A percentile compares a stretch with the other conserved stretches of the same genome.
phyloP scores from a whole-genome alignment of 2,888 invertebrate species.

The Watsonalla cultraria region DNA sequence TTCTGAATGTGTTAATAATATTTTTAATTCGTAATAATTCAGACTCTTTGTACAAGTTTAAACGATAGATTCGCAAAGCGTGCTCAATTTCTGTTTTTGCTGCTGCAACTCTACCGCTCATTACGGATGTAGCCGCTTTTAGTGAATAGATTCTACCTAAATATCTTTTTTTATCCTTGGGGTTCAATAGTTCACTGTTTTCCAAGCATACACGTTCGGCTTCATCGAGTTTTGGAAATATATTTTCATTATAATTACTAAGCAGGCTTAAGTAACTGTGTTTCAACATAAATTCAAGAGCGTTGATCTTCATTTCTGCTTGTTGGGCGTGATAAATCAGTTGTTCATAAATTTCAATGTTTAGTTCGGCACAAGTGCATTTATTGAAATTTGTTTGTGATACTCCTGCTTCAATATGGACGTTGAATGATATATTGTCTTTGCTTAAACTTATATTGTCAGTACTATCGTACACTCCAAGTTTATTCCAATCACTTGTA shows the following conservation, averaged over 20 bases:
- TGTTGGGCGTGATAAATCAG: slow-evolving; percentile 58
- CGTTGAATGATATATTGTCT: slow-evolving; percentile 28
- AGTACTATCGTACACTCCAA: slow-evolving; percentile 54
- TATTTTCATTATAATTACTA: slow-evolving; percentile 40
- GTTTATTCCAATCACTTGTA: slow-evolving; percentile 50
- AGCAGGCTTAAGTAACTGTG: slow-evolving; percentile 50
- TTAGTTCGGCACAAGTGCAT: slow-evolving; percentile 62
- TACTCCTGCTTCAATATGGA: slow-evolving; percentile 53
- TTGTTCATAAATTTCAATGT: slow-evolving; percentile 57
- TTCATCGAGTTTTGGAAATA: slow-evolving; percentile 46
- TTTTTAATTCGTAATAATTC: slow-evolving; percentile 39
- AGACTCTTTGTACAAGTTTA: slow-evolving; percentile 48
- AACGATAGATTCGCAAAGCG: slow-evolving; percentile 48
- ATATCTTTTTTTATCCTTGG: slow-evolving; percentile 42
- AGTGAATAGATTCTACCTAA: slow-evolving; percentile 57
- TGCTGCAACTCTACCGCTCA: slow-evolving; percentile 35
- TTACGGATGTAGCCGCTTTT: slow-evolving; percentile 47
- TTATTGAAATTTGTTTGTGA: slow-evolving; percentile 52
- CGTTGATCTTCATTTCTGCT: slow-evolving; percentile 58
- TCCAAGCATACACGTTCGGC: slow-evolving; percentile 46
- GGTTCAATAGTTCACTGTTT: slow-evolving; percentile 19
- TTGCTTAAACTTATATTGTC: slow-evolving; percentile 32
- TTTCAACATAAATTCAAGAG: slow-evolving; percentile 51
- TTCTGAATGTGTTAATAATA: slow-evolving; percentile 29
- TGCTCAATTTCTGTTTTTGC: slow-evolving; percentile 50